These are phyloP conservation scores for Ceyx margarethae DNA, from an alignment of 2,113 vertebrate genomes.

Conservation along the genomic window DNA sequence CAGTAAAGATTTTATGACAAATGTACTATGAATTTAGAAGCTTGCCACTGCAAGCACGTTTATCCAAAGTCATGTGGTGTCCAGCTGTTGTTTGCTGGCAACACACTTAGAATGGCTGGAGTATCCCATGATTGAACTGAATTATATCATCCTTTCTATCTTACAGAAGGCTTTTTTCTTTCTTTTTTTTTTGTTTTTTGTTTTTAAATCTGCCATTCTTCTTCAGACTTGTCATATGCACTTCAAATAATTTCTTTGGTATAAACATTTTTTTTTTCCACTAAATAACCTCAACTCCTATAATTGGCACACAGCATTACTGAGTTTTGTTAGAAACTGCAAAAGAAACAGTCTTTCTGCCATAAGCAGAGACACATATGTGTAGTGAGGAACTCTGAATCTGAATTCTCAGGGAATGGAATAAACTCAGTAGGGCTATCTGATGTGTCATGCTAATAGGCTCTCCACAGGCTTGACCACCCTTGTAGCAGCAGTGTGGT, in stretches of 20 bases:
- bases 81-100: constrained; percentile 21
- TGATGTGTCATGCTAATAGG: not conserved
- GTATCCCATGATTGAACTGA: not conserved
- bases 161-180: not conserved
- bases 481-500: not conserved
- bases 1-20: not conserved
- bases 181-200: not conserved
- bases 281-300: not conserved
- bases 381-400: not conserved
- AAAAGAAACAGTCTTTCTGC: not conserved
- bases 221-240: not conserved
- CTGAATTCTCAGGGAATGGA: not conserved
- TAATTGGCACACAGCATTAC: not conserved
- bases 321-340: not conserved
- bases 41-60: not conserved
- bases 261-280: not conserved
- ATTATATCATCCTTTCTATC: not conserved
- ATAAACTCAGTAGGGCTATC: not conserved
- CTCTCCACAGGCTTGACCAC: not conserved
- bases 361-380: not conserved
- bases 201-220: not conserved
- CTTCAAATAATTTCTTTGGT: not conserved
- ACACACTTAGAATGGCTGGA: not conserved
- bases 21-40: not conserved
- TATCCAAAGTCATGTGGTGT: not conserved